A percentile compares a stretch with the other conserved stretches of the same genome.
Conservation (phyloP, 2,113 vertebrate genomes). For the Epinephelus lanceolatus region DNA sequence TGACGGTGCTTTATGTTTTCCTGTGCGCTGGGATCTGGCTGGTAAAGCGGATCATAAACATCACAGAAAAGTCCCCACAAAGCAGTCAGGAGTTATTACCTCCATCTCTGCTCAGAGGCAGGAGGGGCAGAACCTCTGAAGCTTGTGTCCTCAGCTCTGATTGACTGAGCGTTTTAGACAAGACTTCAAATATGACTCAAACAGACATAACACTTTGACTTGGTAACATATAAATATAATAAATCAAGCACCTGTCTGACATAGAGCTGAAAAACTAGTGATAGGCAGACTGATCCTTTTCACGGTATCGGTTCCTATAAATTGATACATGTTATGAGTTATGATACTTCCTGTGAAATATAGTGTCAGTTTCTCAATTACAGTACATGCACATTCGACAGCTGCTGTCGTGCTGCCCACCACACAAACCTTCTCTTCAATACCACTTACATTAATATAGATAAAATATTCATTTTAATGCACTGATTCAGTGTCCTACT, state of each 20-base stretch:
- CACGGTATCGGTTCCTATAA: too few relatives aligned
- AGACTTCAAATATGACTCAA: background rate
- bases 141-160: background rate
- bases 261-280: background rate
- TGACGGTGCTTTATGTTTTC: constrained; percentile 34
- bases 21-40: background rate
- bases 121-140: background rate
- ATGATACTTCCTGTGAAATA: too few relatives aligned
- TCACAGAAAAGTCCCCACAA: constrained; percentile 43
- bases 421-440: too few relatives aligned
- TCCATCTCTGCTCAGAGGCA: background rate
- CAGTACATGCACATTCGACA: too few relatives aligned
- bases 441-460: too few relatives aligned
- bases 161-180: background rate
- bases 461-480: too few relatives aligned
- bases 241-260: background rate
- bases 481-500: too few relatives aligned
- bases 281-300: too few relatives aligned
- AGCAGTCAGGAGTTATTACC: constrained; percentile 52
- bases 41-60: constrained; percentile 52
- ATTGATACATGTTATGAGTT: too few relatives aligned
- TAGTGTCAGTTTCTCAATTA: too few relatives aligned
- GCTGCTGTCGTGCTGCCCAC: too few relatives aligned
- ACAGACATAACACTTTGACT: constrained; percentile 1
- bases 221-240: background rate